Evolutionary conservation across 2,113 vertebrate genomes (phyloP).

Genomic region (Columba janthina): DNA sequence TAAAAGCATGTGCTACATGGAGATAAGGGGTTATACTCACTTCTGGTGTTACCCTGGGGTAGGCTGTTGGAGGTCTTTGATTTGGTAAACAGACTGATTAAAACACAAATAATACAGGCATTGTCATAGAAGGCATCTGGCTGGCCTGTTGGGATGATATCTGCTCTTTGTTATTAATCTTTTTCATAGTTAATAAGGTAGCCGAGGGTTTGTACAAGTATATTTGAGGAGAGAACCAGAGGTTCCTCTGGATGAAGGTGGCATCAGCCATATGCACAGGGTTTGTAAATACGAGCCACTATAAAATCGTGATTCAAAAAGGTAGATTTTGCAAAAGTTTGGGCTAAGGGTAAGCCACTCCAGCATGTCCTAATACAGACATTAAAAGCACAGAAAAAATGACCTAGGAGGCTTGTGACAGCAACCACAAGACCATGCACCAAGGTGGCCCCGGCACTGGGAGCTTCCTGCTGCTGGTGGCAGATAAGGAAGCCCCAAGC

Average conservation of each 20-base stretch:
- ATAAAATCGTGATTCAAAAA: background rate
- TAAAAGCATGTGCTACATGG: background rate
- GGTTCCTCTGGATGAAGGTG: background rate
- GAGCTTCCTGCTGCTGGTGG: background rate
- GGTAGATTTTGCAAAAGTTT: background rate
- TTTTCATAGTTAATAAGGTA: background rate
- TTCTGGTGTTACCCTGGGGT: background rate
- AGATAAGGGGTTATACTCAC: background rate
- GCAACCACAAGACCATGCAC: background rate
- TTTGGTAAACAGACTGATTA: background rate
- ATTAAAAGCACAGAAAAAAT: background rate
- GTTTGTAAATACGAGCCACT: background rate
- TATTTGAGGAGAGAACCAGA: background rate
- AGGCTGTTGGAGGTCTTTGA: background rate
- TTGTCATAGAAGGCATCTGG: background rate
- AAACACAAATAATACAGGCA: background rate
- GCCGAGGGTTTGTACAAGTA: background rate
- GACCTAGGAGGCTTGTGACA: background rate
- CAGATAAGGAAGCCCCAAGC: background rate
- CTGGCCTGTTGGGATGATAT: background rate
- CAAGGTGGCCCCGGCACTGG: rapidly evolving
- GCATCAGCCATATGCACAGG: background rate
- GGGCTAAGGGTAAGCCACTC: background rate
- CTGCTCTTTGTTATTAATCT: background rate
- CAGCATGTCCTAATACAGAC: background rate